Evolutionary conservation across 30 jellyfish, hydroid and myxozoan genomes (phyloP).

Genomic region (Morbakka virulenta): DNA sequence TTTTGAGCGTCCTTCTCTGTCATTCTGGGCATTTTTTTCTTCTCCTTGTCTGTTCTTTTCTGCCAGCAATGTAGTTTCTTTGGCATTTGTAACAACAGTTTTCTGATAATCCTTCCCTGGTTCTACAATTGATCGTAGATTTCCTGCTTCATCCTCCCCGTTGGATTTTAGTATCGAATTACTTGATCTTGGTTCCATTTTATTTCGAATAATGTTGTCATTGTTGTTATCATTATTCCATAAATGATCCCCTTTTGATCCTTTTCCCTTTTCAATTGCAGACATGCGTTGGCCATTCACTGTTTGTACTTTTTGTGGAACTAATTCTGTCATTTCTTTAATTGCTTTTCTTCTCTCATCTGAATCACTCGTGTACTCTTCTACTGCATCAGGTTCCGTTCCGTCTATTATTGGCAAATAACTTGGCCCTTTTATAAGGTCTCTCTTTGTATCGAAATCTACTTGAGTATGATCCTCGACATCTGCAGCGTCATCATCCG

Average conservation of each 20-base stretch:
- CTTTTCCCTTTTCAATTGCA: neutral
- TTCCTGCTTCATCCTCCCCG: constrained; percentile 4
- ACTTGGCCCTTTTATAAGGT: constrained; percentile 84
- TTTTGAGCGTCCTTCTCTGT: neutral
- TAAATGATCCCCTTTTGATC: neutral
- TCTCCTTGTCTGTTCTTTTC: neutral
- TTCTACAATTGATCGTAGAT: neutral
- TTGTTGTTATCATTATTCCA: neutral
- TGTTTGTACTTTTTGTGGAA: constrained; percentile 23
- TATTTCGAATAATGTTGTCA: neutral
- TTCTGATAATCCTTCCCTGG: neutral
- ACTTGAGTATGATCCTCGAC: neutral
- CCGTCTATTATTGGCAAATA: constrained; percentile 69
- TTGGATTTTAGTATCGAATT: neutral
- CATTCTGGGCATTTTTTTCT: constrained; percentile 1
- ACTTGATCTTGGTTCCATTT: neutral
- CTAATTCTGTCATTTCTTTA: constrained; percentile 3
- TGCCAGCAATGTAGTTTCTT: neutral
- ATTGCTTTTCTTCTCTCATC: constrained; percentile 2
- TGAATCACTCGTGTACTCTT: constrained; percentile 13
- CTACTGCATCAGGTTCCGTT: constrained; percentile 9
- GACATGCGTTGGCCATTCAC: constrained; percentile 31
- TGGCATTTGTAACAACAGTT: neutral
- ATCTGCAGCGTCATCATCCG: neutral
- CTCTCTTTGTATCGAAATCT: constrained; percentile 14